A percentile compares a stretch with the other conserved stretches of the same genome.
Evolutionary conservation across 1,140 invertebrate genomes (phyloP).

Genomic region (Trigoniulus corallinus): DNA sequence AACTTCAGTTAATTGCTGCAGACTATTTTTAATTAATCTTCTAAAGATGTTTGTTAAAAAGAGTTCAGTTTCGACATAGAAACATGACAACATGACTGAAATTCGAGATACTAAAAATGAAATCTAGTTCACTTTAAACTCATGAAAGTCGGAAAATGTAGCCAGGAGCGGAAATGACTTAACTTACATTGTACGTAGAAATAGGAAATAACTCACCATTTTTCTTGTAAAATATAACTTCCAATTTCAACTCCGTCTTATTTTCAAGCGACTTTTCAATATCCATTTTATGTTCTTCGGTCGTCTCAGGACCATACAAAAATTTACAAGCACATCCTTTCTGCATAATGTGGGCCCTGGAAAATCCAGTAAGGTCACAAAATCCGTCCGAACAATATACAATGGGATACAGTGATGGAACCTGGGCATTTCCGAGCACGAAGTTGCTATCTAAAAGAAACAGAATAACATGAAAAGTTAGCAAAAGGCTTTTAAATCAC

Average conservation of each 20-base stretch:
- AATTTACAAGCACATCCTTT: conserved; percentile 93
- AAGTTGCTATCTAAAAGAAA: conserved; percentile 85
- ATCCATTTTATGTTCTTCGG: conserved; percentile 67
- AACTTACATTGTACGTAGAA: no score
- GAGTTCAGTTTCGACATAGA: no score
- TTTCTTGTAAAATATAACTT: conserved; percentile 89
- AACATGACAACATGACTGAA: no score
- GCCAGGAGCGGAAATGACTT: no score
- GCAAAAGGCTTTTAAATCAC: no score
- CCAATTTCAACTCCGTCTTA: conserved; percentile 80
- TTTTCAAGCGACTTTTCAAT: conserved; percentile 76
- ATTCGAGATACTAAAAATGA: no score
- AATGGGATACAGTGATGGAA: conserved; percentile 70
- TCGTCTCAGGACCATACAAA: conserved; percentile 77
- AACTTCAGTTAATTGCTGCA: no score
- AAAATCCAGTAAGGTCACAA: conserved; percentile 86
- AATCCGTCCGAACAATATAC: conserved; percentile 97
- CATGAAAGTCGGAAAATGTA: no score
- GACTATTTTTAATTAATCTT: no score
- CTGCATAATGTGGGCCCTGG: conserved; percentile 89
- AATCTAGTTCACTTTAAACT: no score
- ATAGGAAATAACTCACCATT: no score
- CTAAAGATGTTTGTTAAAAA: no score
- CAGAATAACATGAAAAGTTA: conserved; percentile 14
- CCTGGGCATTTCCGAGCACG: conserved; percentile 91